Percentiles rank a stretch among this genome's conserved stretches.
These are phyloP conservation scores for Girardinus metallicus DNA, from an alignment of 2,797 vertebrate genomes.

Conservation along the genomic window DNA sequence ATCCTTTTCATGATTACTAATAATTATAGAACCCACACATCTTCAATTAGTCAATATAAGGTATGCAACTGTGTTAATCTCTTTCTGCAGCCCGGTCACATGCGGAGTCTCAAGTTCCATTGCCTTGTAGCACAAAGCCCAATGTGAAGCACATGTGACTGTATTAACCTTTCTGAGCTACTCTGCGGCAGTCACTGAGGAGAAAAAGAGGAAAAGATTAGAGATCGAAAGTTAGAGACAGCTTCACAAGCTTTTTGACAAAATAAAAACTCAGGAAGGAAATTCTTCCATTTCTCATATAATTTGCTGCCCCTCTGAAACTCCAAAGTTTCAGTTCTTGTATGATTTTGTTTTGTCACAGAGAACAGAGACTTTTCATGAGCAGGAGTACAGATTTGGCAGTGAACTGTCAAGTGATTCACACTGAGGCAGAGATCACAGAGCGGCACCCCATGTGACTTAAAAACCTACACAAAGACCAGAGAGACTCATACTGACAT, in stretches of 20 bases:
- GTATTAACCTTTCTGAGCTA: slow-evolving; percentile 75
- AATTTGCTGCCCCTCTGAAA: slow-evolving; percentile 45
- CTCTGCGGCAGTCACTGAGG: slow-evolving; percentile 73
- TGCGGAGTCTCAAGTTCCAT: slow-evolving; percentile 61
- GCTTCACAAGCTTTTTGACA: slow-evolving; percentile 33
- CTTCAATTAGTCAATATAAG: slow-evolving; percentile 17
- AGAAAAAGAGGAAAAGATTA: slow-evolving; percentile 29
- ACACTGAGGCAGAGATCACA: slow-evolving; percentile 45
- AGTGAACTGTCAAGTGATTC: slow-evolving; percentile 61
- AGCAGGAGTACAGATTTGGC: slow-evolving; percentile 52
- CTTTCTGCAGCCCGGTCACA: slow-evolving; percentile 66
- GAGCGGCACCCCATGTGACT: slow-evolving; percentile 39
- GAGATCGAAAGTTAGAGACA: slow-evolving; percentile 27
- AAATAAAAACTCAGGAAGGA: slow-evolving; percentile 23
- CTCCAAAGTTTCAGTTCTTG: slow-evolving; percentile 42
- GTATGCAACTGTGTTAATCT: slow-evolving; percentile 46
- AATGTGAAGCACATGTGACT: slow-evolving; percentile 80
- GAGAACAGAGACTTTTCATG: slow-evolving; percentile 48
- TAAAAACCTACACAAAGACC: slow-evolving; percentile 54
- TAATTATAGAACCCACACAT: neutral
- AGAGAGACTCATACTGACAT: slow-evolving; percentile 49
- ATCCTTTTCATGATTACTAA: neutral
- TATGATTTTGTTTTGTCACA: slow-evolving; percentile 59
- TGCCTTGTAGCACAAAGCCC: slow-evolving; percentile 73
- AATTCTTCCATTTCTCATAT: slow-evolving; percentile 5